phyloP scores from a whole-genome alignment of 2,888 invertebrate genomes.

The Siphonodentalium dalli region DNA sequence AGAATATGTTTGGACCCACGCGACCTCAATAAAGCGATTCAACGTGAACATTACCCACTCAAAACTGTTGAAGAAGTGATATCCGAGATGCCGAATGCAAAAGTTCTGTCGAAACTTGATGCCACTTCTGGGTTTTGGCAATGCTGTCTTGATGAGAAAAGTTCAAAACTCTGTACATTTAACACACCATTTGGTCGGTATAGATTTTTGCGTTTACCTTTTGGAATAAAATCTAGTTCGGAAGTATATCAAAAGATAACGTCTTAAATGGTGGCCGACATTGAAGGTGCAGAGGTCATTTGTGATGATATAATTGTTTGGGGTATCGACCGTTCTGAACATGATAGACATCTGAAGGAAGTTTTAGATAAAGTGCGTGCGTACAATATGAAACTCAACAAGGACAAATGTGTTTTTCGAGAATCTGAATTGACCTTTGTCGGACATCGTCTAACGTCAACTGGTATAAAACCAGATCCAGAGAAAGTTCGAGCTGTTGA shows the following conservation, averaged over 20 bases:
- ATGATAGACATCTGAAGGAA: not conserved
- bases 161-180: constrained; percentile 12
- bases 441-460: constrained; percentile 9
- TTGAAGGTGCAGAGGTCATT: constrained; percentile 11
- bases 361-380: not conserved
- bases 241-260: constrained; percentile 9
- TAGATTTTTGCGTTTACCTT: constrained; percentile 5
- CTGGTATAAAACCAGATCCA: constrained; percentile 16
- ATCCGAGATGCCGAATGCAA: constrained; percentile 1
- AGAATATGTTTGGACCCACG: constrained; percentile 26
- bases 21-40: constrained; percentile 10
- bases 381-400: not conserved
- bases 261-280: not conserved
- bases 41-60: constrained; percentile 10
- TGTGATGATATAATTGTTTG: constrained; percentile 21
- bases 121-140: constrained; percentile 5
- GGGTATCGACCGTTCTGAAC: constrained; percentile 5
- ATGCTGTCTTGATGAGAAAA: constrained; percentile 5
- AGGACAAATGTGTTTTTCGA: not conserved
- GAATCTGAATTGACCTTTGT: constrained; percentile 12
- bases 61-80: constrained; percentile 10
- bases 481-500: constrained; percentile 20
- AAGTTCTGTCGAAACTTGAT: constrained; percentile 12
- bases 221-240: constrained; percentile 6
- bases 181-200: constrained; percentile 14